phyloP scores from a whole-genome alignment of 2,888 invertebrate species.

The Osmoderma eremita region DNA sequence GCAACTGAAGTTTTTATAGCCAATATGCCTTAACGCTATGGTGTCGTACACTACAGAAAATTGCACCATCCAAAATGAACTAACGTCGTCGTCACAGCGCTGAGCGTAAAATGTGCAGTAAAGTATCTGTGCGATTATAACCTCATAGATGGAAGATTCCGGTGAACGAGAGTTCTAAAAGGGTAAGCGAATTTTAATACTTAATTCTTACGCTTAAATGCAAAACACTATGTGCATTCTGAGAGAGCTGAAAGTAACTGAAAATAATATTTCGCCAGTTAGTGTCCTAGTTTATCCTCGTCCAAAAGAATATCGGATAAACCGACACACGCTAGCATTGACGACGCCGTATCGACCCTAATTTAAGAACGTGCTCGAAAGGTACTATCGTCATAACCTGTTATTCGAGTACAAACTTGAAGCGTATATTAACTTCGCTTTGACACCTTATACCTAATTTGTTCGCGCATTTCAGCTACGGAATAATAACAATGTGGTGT shows the following conservation, averaged over 20 bases:
- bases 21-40: slow-evolving; percentile 21
- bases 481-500: too few species aligned
- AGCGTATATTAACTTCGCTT: not conserved
- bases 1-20: slow-evolving; percentile 15
- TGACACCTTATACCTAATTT: not conserved
- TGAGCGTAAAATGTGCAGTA: slow-evolving; percentile 14
- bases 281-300: slow-evolving; percentile 20
- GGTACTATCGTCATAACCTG: not conserved
- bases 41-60: slow-evolving; percentile 5
- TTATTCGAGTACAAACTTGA: too few species aligned
- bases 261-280: slow-evolving; percentile 2
- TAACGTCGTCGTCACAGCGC: not conserved
- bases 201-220: not conserved
- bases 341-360: slow-evolving; percentile 2
- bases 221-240: too few species aligned
- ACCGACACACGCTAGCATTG: not conserved
- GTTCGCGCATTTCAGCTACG: too few species aligned
- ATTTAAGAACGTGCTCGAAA: slow-evolving; percentile 14
- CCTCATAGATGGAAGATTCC: slow-evolving; percentile 8
- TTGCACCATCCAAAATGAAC: slow-evolving; percentile 7
- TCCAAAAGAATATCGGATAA: slow-evolving; percentile 2
- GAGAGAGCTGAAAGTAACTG: not conserved
- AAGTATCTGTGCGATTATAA: slow-evolving; percentile 26
- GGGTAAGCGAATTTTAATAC: not conserved
- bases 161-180: not conserved